Percentiles rank a stretch among this genome's conserved stretches.
Evolutionary conservation across 2,113 vertebrate genomes (phyloP).

Genomic region (Takifugu flavidus): DNA sequence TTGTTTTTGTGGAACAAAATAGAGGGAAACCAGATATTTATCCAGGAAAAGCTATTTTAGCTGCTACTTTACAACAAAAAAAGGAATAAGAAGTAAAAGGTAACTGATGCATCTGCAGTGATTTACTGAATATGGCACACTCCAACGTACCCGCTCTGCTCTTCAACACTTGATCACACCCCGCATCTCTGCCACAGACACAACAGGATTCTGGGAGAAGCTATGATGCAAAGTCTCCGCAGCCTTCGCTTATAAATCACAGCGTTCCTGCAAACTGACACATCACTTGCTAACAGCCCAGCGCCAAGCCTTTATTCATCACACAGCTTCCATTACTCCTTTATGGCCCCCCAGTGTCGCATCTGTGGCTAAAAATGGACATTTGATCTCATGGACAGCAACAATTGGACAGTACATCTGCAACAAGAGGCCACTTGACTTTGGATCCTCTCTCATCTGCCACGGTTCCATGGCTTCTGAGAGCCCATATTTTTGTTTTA

Average conservation of each 20-base stretch:
- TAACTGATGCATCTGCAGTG: too few species aligned
- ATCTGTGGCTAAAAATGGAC: slow-evolving; percentile 12
- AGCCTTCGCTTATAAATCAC: slow-evolving; percentile 9
- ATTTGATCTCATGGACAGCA: slow-evolving; percentile 26
- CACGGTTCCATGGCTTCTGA: slow-evolving; percentile 6
- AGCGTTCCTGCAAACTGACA: slow-evolving; percentile 30
- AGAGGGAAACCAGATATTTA: background rate
- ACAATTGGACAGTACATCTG: slow-evolving; percentile 25
- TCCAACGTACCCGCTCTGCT: too few species aligned
- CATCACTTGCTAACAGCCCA: slow-evolving; percentile 31
- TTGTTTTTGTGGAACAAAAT: background rate
- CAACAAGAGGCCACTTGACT: slow-evolving; percentile 7
- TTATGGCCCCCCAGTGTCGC: slow-evolving; percentile 17
- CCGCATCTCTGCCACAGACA: too few species aligned
- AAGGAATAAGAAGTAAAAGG: background rate
- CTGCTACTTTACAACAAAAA: background rate
- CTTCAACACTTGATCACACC: too few species aligned
- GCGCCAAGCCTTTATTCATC: slow-evolving; percentile 29
- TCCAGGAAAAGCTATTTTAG: background rate
- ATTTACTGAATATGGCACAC: too few species aligned
- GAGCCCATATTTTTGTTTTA: slow-evolving; percentile 6
- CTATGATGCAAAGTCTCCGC: slow-evolving; percentile 1
- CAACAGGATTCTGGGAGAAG: background rate
- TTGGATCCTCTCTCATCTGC: slow-evolving; percentile 12
- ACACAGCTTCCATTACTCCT: slow-evolving; percentile 20